Percentiles rank a stretch among this genome's conserved stretches.
Evolutionary conservation across 2,113 vertebrate species (phyloP).

Genomic region (Elephantulus edwardii): DNA sequence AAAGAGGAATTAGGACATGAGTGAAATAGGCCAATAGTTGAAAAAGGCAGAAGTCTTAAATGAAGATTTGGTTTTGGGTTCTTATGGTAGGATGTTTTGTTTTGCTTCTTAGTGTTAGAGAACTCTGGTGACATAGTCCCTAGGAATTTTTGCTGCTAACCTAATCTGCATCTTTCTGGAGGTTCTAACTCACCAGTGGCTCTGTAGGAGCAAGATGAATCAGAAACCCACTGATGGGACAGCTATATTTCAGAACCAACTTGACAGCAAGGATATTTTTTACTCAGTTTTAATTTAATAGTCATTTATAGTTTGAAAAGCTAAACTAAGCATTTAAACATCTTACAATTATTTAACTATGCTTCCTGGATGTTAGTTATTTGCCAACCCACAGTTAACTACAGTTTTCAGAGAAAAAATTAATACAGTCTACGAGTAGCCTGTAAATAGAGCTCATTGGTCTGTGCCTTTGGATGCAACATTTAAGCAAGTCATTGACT

Average conservation of each 20-base stretch:
- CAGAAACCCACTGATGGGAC: no score
- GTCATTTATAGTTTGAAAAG: constrained; percentile 17
- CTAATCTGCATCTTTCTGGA: no score
- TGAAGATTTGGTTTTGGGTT: background rate
- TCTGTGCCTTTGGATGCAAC: background rate
- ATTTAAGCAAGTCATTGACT: background rate
- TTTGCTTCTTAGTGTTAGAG: no score
- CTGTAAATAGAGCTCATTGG: background rate
- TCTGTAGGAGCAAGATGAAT: no score
- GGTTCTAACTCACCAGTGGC: no score
- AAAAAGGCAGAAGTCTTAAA: background rate
- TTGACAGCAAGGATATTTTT: no score
- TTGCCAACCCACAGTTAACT: constrained; percentile 50
- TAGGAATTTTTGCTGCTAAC: no score
- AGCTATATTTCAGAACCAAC: no score
- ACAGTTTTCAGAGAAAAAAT: constrained; percentile 49
- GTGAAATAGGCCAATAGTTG: background rate
- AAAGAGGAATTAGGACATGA: background rate
- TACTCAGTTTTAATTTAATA: constrained; percentile 26
- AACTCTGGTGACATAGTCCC: no score
- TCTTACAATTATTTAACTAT: constrained; percentile 49
- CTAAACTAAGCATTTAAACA: constrained; percentile 22
- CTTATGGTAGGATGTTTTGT: background rate
- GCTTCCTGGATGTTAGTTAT: constrained; percentile 9
- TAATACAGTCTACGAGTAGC: constrained; percentile 47